Evolutionary conservation across 2,113 vertebrate genomes (phyloP).

Genomic region (Psettodes erumei): DNA sequence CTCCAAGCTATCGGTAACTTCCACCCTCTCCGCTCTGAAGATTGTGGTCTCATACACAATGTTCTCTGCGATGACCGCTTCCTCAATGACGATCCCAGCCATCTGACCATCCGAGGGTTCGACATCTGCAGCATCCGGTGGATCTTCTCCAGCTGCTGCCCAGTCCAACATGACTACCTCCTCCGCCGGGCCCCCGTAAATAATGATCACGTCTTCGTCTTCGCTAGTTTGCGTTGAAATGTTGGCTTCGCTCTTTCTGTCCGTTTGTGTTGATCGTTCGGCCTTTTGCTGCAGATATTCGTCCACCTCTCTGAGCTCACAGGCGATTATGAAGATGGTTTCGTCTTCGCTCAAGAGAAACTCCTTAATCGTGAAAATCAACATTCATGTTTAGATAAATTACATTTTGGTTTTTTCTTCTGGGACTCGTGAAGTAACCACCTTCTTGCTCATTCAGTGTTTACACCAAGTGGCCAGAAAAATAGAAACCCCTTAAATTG

Average conservation of each 20-base stretch:
- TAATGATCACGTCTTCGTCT: background rate
- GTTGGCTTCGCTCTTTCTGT: background rate
- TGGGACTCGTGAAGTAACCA: background rate
- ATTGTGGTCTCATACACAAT: background rate
- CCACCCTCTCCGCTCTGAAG: conserved; percentile 4
- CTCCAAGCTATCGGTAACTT: background rate
- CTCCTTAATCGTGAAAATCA: conserved; percentile 61
- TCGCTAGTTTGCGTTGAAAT: conserved; percentile 44
- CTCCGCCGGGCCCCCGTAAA: background rate
- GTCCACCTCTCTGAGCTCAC: background rate
- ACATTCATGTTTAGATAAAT: conserved; percentile 42
- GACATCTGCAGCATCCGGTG: background rate
- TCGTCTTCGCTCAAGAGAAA: background rate
- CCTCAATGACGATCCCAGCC: background rate
- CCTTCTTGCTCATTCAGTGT: background rate
- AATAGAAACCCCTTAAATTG: background rate
- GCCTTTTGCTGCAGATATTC: background rate
- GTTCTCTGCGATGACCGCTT: background rate
- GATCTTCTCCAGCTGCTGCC: background rate
- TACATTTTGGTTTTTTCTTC: conserved; percentile 6
- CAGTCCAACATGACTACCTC: background rate
- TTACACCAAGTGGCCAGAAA: background rate
- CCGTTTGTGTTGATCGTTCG: conserved; percentile 43
- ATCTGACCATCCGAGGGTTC: background rate
- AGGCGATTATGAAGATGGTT: rapidly evolving